These are phyloP conservation scores for Pantherophis guttatus DNA, from an alignment of 2,113 vertebrate species.

Conservation along the genomic window DNA sequence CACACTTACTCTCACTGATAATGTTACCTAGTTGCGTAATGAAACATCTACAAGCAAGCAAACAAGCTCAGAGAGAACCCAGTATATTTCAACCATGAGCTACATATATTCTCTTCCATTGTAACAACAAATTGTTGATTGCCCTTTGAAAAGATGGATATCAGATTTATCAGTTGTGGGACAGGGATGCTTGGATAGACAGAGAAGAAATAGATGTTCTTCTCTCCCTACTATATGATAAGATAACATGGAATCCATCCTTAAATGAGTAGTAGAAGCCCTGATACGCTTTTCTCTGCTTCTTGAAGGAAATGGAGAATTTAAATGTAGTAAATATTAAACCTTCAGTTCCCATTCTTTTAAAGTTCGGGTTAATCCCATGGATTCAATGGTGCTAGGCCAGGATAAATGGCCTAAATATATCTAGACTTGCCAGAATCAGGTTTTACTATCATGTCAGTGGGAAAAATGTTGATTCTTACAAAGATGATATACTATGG, in stretches of 20 bases:
- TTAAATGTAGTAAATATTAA: background rate
- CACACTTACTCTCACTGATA: background rate
- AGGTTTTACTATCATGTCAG: conserved; percentile 22
- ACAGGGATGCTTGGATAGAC: background rate
- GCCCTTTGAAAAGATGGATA: background rate
- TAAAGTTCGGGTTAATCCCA: background rate
- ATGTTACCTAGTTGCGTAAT: background rate
- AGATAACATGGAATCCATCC: background rate
- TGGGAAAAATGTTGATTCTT: conserved; percentile 6
- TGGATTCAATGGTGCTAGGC: background rate
- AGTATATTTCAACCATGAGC: background rate
- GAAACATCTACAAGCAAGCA: background rate
- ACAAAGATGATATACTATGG: conserved; percentile 49
- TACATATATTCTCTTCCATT: background rate
- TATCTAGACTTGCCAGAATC: background rate
- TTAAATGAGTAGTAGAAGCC: background rate
- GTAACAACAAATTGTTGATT: background rate
- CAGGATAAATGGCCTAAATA: background rate
- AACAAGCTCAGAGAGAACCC: background rate
- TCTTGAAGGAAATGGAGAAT: background rate
- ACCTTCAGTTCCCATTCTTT: background rate
- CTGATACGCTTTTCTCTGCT: background rate
- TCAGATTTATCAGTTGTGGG: background rate
- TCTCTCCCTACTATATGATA: background rate
- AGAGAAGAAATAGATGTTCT: background rate